Evolutionary conservation across 2,113 vertebrate species (phyloP).

Genomic region (Grammomys dolichurus): DNA sequence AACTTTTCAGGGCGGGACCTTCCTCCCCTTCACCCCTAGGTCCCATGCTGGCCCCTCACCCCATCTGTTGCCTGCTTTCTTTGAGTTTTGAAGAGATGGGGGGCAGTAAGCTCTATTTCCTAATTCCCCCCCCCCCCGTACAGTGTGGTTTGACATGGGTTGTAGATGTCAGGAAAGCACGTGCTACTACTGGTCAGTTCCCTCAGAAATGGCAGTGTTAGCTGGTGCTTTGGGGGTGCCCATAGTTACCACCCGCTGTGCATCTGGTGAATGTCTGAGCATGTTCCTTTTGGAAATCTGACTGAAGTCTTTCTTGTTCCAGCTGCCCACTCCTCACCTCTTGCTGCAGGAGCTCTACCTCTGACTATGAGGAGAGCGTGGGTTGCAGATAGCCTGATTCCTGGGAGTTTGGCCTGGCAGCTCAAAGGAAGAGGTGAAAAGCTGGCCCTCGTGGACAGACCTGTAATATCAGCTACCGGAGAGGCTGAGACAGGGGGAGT

Average conservation of each 20-base stretch:
- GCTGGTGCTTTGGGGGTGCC: background rate
- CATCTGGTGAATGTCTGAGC: background rate
- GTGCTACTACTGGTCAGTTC: background rate
- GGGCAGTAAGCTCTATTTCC: background rate
- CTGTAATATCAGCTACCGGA: background rate
- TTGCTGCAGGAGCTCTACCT: background rate
- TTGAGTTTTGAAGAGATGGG: background rate
- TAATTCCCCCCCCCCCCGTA: background rate
- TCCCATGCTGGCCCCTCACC: background rate
- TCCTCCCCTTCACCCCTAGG: background rate
- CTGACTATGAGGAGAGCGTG: rapidly evolving
- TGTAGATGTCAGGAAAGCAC: background rate
- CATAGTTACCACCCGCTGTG: background rate
- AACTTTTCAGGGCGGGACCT: background rate
- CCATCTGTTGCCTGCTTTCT: background rate
- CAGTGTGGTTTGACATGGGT: background rate
- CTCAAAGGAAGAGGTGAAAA: background rate
- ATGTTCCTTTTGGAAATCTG: constrained; percentile 4
- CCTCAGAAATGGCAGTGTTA: background rate
- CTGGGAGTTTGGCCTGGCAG: background rate
- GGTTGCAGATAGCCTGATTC: background rate
- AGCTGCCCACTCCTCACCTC: background rate
- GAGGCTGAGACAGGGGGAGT: background rate
- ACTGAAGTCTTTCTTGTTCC: background rate
- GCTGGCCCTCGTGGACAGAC: background rate